Conservation (phyloP, 2,888 invertebrate genomes). For the Diploptera punctata region DNA sequence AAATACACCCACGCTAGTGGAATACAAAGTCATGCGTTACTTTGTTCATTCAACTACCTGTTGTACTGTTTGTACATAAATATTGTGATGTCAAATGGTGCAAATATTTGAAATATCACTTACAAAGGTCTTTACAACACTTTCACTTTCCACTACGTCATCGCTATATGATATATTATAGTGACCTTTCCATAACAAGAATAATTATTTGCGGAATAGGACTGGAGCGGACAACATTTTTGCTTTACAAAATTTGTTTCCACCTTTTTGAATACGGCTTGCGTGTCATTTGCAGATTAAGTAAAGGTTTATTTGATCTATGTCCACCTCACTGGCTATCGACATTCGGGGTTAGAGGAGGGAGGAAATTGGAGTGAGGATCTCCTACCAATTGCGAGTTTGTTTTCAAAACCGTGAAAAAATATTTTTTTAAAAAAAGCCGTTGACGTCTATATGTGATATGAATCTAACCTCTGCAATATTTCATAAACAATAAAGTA, state of each 20-base stretch:
- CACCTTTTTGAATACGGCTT: slow-evolving; percentile 7
- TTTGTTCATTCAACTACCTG: no score
- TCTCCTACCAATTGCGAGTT: slow-evolving; percentile 3
- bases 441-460: slow-evolving; percentile 1
- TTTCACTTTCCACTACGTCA: background rate
- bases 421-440: slow-evolving; percentile 5
- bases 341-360: background rate
- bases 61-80: no score
- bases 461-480: background rate
- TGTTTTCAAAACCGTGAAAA: slow-evolving; percentile 13
- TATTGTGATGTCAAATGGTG: no score
- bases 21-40: no score
- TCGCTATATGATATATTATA: background rate
- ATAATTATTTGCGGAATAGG: background rate
- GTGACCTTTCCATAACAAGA: slow-evolving; percentile 1
- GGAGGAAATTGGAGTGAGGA: no score
- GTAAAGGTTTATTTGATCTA: slow-evolving; percentile 12
- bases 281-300: slow-evolving; percentile 3
- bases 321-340: background rate
- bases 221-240: slow-evolving; percentile 7
- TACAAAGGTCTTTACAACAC: no score
- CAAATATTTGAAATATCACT: no score
- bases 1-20: no score
- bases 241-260: slow-evolving; percentile 17
- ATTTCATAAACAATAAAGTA: background rate